Evolutionary conservation across 1,140 invertebrate genomes (phyloP).

Genomic region (Planococcus citri): DNA sequence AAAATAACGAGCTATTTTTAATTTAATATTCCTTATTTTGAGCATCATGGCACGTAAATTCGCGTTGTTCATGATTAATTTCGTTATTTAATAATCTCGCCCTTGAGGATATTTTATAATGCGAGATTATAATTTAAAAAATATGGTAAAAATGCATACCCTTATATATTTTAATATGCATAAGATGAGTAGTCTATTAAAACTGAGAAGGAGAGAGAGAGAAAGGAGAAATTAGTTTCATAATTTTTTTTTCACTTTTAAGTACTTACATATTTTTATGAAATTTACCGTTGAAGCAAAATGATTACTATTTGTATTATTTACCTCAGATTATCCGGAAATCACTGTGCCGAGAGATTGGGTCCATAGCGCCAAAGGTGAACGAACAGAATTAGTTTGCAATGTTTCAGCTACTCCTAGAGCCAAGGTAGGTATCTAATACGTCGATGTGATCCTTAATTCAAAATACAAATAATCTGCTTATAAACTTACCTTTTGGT

Average conservation of each 20-base stretch:
- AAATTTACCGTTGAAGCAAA: background rate
- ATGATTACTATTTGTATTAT: conserved; percentile 34
- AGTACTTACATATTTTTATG: no score
- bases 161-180: no score
- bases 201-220: no score
- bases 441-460: background rate
- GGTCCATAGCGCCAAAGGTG: conserved; percentile 54
- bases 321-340: conserved; percentile 56
- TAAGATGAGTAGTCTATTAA: no score
- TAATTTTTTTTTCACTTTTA: no score
- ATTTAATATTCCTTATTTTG: background rate
- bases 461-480: background rate
- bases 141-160: background rate
- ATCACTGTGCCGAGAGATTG: conserved; percentile 45
- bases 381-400: conserved; percentile 53
- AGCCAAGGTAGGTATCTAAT: conserved; percentile 45
- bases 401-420: conserved; percentile 50
- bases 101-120: background rate
- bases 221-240: no score
- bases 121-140: background rate
- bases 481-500: background rate
- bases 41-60: background rate
- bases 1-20: background rate
- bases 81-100: background rate
- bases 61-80: background rate